These are phyloP conservation scores for Pammene fasciana DNA, from an alignment of 2,888 invertebrate species.

Conservation along the genomic window DNA sequence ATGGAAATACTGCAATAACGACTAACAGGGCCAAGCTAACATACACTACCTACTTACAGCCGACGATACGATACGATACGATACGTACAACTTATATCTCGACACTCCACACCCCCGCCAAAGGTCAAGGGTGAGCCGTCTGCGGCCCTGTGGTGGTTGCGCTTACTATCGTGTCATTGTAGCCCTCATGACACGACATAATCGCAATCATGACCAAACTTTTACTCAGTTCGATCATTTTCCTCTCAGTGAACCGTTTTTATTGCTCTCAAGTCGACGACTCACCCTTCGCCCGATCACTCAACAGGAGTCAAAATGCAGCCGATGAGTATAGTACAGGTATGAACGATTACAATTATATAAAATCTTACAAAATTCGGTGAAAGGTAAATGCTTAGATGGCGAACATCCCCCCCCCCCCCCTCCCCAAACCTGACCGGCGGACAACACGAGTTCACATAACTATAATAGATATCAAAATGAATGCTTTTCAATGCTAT, in stretches of 20 bases:
- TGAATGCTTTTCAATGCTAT: no score
- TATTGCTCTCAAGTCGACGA: not conserved
- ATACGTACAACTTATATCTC: slow-evolving; percentile 53
- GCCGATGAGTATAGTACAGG: slow-evolving; percentile 80
- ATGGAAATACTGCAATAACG: slow-evolving; percentile 82
- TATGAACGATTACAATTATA: slow-evolving; percentile 59
- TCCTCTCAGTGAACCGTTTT: not conserved
- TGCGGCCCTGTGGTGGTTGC: not conserved
- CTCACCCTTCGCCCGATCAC: not conserved
- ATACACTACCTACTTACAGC: slow-evolving; percentile 68
- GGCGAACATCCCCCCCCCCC: slow-evolving; percentile 24
- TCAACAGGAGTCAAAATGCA: slow-evolving; percentile 70
- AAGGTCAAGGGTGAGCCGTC: not conserved
- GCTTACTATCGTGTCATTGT: not conserved
- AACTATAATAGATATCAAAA: no score
- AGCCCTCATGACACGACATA: not conserved
- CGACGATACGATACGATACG: slow-evolving; percentile 45
- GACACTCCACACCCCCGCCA: slow-evolving; percentile 28
- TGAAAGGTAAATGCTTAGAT: slow-evolving; percentile 63
- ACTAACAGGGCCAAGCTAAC: slow-evolving; percentile 78
- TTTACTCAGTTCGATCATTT: no score
- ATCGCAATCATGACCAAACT: not conserved
- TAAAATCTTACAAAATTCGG: slow-evolving; percentile 77
- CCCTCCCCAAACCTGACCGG: no score
- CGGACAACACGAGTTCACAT: no score